Evolutionary conservation across 53 echinoderm and acorn worm species (phyloP), one percentile per base, ranked within the genome.

Genomic region (Henricia sp.): DNA sequence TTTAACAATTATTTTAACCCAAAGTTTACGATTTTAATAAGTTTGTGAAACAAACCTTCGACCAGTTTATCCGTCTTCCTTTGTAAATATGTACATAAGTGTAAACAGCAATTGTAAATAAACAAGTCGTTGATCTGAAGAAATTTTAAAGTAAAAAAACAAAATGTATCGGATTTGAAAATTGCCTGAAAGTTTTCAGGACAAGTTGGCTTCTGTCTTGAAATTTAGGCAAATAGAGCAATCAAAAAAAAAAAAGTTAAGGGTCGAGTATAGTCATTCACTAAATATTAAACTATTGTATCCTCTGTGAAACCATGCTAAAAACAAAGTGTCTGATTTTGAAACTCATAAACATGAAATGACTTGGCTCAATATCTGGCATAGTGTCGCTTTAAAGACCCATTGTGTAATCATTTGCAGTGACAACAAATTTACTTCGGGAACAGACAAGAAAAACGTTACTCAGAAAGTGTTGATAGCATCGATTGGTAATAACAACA

Each of bases 61-160:
- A 35, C 23, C 34, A 52, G 19, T 35, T 37, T 14, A 80, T 10
- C 50, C 32, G 80, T 80, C 80, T 80, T 80, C 80, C 80, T 64
- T 64, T 80, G 80, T 80, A 80, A 80, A 80, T 80, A 34, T 80
- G 80, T 80, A 80, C 62, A 80, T 80, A 80, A 42, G 19, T 19
- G 34, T 62, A 40, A n/a, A 25, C 6, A 55, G 26, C 8, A 77
- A 59, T 34, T 70, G 48, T 63, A 23, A 20, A 54, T 77, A 20
- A 42, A 6, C 3, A 1, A 38, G 32, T 19, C 42, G 17, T 28
- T 9, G 13, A 13, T 24, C 42, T 74, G 58, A 59, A 14, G 27
- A 26, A 13, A 56, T 24, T 11, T 19, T 10, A 21, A 23, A 40
- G n/a, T 25, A 24, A 37, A 74, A 36, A 40, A 26, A 11, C n/a